These are phyloP conservation scores for Pogonophryne albipinna DNA, from an alignment of 2,797 vertebrate species.

Conservation along the genomic window DNA sequence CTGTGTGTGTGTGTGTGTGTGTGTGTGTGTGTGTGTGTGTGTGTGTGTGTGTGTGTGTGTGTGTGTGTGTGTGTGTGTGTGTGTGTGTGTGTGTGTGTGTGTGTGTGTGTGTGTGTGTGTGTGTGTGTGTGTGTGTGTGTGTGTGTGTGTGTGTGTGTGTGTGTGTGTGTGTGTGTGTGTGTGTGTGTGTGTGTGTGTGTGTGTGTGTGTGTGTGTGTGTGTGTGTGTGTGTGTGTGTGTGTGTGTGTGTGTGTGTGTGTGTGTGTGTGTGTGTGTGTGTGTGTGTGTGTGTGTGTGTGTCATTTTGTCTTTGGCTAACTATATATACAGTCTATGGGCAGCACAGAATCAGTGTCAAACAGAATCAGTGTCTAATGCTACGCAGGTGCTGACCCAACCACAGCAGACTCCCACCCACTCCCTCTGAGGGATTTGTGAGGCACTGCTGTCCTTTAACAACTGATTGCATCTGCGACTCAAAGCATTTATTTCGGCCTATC, in stretches of 20 bases:
- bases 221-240: neutral
- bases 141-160: slow-evolving; percentile 5
- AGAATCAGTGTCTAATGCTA: neutral
- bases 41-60: neutral
- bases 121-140: neutral
- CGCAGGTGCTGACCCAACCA: slow-evolving; percentile 42
- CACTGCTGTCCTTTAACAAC: slow-evolving; percentile 68
- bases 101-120: slow-evolving; percentile 21
- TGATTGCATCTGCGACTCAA: slow-evolving; percentile 56
- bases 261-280: slow-evolving; percentile 24
- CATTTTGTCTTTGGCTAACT: no score
- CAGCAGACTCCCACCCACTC: slow-evolving; percentile 24
- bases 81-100: neutral
- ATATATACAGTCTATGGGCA: neutral
- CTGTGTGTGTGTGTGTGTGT: slow-evolving; percentile 31
- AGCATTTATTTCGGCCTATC: slow-evolving; percentile 64
- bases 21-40: slow-evolving; percentile 1
- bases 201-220: slow-evolving; percentile 19
- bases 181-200: neutral
- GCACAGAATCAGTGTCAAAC: slow-evolving; percentile 21
- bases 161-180: slow-evolving; percentile 5
- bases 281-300: neutral
- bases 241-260: slow-evolving; percentile 20
- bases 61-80: slow-evolving; percentile 20
- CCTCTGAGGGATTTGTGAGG: slow-evolving; percentile 61